Conservation (phyloP, 2,797 vertebrate species). For the Hemitrygon akajei region DNA sequence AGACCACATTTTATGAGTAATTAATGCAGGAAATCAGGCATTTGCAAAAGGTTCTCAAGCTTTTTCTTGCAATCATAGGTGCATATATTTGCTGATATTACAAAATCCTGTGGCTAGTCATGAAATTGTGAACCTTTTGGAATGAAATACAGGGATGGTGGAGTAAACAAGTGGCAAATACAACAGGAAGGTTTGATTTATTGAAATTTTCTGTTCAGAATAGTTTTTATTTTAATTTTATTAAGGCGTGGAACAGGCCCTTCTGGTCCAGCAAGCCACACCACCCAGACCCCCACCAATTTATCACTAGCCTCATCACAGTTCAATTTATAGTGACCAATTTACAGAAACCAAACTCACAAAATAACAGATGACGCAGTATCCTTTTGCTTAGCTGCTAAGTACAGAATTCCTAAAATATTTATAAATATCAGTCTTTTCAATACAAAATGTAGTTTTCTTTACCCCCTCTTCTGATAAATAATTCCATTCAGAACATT, state of each 20-base stretch:
- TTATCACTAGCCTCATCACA: too few relatives aligned
- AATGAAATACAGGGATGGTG: neutral
- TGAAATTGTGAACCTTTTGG: neutral
- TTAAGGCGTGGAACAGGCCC: too few relatives aligned
- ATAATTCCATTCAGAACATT: neutral
- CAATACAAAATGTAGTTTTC: neutral
- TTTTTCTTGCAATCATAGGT: neutral
- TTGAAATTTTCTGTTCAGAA: neutral
- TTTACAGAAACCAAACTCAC: too few relatives aligned
- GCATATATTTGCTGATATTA: neutral
- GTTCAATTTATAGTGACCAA: too few relatives aligned
- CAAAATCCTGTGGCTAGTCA: neutral
- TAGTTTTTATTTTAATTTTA: too few relatives aligned
- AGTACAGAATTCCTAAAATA: neutral
- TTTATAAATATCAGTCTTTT: conserved; percentile 1
- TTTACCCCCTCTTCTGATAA: neutral
- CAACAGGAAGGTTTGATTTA: neutral
- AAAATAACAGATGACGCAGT: neutral
- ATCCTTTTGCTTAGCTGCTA: neutral
- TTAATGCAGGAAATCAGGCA: too few relatives aligned
- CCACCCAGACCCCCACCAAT: too few relatives aligned
- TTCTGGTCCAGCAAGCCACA: too few relatives aligned
- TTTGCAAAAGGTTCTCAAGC: too few relatives aligned
- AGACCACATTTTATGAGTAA: too few relatives aligned
- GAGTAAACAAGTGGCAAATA: neutral